A percentile compares a stretch with the other conserved stretches of the same genome.
Evolutionary conservation across 2,888 invertebrate species (phyloP).

Genomic region (Brachylomia viminalis): DNA sequence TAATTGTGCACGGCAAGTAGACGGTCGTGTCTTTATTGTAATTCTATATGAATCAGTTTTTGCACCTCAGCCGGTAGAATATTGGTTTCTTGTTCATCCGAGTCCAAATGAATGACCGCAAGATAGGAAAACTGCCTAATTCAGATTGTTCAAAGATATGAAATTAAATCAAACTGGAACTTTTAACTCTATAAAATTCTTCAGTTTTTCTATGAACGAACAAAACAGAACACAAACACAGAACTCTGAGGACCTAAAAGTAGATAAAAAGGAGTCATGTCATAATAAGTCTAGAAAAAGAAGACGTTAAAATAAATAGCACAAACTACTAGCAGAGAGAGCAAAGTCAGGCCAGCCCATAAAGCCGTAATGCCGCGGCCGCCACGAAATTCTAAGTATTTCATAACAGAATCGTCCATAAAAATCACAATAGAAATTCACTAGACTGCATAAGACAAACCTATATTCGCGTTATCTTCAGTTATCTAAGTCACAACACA

Average conservation of each 20-base stretch:
- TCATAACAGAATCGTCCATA: neutral
- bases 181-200: neutral
- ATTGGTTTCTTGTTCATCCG: constrained; percentile 30
- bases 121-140: constrained; percentile 1
- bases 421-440: constrained; percentile 40
- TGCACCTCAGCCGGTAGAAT: constrained; percentile 16
- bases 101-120: neutral
- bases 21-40: constrained; percentile 64
- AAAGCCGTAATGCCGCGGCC: too few relatives aligned
- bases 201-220: neutral
- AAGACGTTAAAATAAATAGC: neutral
- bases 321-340: neutral
- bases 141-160: neutral
- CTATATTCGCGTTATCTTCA: constrained; percentile 65
- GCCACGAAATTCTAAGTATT: neutral
- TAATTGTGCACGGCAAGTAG: constrained; percentile 81
- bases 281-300: neutral
- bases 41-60: constrained; percentile 57
- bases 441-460: constrained; percentile 44
- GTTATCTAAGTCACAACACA: constrained; percentile 74
- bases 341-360: neutral
- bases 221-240: too few relatives aligned
- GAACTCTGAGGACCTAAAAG: neutral
- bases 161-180: neutral
- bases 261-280: neutral